Evolutionary conservation across 2,113 vertebrate genomes (phyloP).

Genomic region (Centropus bengalensis): DNA sequence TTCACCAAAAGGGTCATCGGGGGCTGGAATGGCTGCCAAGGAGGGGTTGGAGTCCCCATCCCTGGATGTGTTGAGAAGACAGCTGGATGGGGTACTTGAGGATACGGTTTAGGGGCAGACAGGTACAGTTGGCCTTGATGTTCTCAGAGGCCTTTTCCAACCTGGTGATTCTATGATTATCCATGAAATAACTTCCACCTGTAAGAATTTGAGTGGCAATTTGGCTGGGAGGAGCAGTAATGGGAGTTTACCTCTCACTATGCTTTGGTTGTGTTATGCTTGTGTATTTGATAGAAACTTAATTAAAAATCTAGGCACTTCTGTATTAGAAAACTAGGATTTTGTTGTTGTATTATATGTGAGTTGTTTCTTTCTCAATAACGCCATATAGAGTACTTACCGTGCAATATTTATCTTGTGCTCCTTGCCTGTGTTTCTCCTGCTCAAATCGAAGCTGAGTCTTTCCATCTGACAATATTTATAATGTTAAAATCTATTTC

Average conservation of each 20-base stretch:
- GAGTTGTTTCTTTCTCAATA: not conserved
- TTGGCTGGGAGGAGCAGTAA: not conserved
- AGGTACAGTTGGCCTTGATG: no score
- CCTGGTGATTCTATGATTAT: not conserved
- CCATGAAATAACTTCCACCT: not conserved
- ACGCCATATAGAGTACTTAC: not conserved
- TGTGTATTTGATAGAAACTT: not conserved
- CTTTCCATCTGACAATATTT: constrained; percentile 12
- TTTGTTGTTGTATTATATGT: not conserved
- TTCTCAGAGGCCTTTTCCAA: no score
- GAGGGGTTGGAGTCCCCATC: no score
- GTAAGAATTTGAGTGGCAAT: not conserved
- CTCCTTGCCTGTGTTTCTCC: not conserved
- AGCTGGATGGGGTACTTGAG: no score
- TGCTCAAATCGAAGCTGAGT: not conserved
- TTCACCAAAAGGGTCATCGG: no score
- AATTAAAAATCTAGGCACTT: not conserved
- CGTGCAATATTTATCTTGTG: not conserved
- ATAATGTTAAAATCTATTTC: constrained; percentile 7
- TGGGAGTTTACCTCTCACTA: not conserved
- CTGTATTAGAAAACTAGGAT: not conserved
- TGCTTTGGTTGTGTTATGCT: fast-evolving
- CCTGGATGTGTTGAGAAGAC: no score
- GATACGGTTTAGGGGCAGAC: no score
- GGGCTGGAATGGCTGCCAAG: no score